Evolutionary conservation across 2,113 vertebrate genomes (phyloP), one percentile per base, ranked within the genome.

Genomic region (Corvus cornix): DNA sequence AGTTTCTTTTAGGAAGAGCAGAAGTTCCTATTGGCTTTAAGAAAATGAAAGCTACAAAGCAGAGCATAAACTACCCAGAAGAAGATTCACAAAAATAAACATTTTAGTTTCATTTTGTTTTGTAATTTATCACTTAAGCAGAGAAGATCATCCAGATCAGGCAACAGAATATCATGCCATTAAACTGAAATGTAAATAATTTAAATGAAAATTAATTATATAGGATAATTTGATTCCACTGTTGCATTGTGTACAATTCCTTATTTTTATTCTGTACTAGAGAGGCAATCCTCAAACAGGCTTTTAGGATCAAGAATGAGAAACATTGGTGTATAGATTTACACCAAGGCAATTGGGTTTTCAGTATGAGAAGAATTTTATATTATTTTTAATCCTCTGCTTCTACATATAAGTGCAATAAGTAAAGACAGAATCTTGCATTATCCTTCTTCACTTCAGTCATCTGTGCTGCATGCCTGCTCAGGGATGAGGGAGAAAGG

Each of bases 1-100:
- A 96, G 83, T 99, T 98, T 97, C 98, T 99, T 93, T 97, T 98
- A 93, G 98, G 98, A 95, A 98, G 96, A 98, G 97, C 97, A 87
- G 97, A 97, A 84, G 96, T 95, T 87, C 98, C 98, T 24, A 39
- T 96, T 84, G 96, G 95, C 85, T 93, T 93, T 88, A 87, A 89
- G 79, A 97, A 92, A 92, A 90, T 43, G 79, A 94, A 96, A 85
- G 52, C 78, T 51, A 72, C 90, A 86, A 97, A 96, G 81, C 90
- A 96, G 86, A 95, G 94, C 84, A 53, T 89, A 91, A 94, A 53
- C 79, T 66, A n/a, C 91, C 67, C 87, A 74, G 95, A 95, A 90
- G 96, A 90, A 87, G 76, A 91, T 77, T 28, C 15, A 72, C 90
- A 97, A 90, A 96, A 77, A 84, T 87, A 75, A 94, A 84, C 90